Percentiles rank a stretch among this genome's conserved stretches.
phyloP scores from a whole-genome alignment of 2,797 vertebrate species.

The Acestrorhynchus altus region DNA sequence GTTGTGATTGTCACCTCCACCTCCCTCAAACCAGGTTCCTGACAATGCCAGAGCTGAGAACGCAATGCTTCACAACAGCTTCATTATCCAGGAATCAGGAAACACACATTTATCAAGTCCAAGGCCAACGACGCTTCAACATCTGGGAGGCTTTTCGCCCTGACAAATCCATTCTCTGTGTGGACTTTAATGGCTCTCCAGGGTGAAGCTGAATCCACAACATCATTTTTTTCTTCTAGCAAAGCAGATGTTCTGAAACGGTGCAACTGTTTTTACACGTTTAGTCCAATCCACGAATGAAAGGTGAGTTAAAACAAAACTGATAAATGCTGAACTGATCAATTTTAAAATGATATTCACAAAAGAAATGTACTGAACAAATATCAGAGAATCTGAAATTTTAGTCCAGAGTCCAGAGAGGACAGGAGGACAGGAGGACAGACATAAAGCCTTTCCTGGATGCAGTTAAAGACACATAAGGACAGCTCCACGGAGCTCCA shows the following conservation, averaged over 20 bases:
- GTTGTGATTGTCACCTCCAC: not conserved
- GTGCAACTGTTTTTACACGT: constrained; percentile 74
- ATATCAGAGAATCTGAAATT: too few species aligned
- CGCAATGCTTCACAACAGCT: not conserved
- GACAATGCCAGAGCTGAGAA: not conserved
- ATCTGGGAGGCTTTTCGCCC: constrained; percentile 75
- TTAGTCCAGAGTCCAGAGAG: too few species aligned
- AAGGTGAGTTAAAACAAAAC: constrained; percentile 65
- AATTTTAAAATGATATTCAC: too few species aligned
- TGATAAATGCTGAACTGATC: too few species aligned
- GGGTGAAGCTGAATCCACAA: constrained; percentile 68
- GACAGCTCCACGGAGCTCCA: too few species aligned
- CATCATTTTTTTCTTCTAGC: constrained; percentile 62
- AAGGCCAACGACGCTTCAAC: constrained; percentile 64
- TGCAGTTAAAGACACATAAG: too few species aligned
- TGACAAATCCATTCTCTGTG: constrained; percentile 79
- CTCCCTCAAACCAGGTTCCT: not conserved
- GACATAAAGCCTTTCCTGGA: too few species aligned
- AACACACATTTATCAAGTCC: constrained; percentile 29
- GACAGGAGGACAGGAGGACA: too few species aligned
- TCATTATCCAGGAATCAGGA: not conserved
- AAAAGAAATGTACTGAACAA: not conserved
- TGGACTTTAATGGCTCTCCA: constrained; percentile 76
- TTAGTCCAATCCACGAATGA: constrained; percentile 68
- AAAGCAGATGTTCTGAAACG: constrained; percentile 77